phyloP scores from a whole-genome alignment of 2,888 invertebrate species.

The Nesidiocoris tenuis region DNA sequence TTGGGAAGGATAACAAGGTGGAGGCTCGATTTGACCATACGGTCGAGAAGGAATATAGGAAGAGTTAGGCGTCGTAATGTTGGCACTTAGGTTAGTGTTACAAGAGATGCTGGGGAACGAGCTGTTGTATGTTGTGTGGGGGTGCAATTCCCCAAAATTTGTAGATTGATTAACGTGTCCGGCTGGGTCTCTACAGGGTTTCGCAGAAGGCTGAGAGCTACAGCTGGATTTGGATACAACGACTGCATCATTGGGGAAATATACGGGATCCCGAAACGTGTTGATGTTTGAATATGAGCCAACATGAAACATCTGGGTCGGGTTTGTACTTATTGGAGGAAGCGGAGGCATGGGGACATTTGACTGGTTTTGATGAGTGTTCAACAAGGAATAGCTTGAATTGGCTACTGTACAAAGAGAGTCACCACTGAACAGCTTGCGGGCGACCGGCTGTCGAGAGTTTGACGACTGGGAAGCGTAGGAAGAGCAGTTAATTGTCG shows the following conservation, averaged over 20 bases:
- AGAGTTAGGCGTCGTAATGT: not conserved
- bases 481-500: conserved; percentile 8
- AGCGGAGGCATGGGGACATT: not conserved
- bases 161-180: not conserved
- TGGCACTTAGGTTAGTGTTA: not conserved
- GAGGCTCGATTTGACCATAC: not conserved
- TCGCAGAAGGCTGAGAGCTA: not conserved
- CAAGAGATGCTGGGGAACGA: conserved; percentile 2
- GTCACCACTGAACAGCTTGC: conserved; percentile 12
- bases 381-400: conserved; percentile 16
- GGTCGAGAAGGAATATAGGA: not conserved
- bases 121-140: not conserved
- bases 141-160: not conserved
- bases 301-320: conserved; percentile 25
- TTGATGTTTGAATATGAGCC: conserved; percentile 19
- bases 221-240: not conserved
- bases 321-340: not conserved
- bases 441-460: conserved; percentile 10
- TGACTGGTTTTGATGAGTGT: conserved; percentile 3
- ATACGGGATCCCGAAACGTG: conserved; percentile 13
- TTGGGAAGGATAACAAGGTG: not conserved
- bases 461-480: conserved; percentile 25
- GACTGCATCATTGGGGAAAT: conserved; percentile 24
- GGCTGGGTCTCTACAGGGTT: not conserved
- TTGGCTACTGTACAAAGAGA: conserved; percentile 19